Percentiles rank a stretch among this genome's conserved stretches.
phyloP scores from a whole-genome alignment of 2,797 vertebrate genomes.

The Eulemur coronatus region DNA sequence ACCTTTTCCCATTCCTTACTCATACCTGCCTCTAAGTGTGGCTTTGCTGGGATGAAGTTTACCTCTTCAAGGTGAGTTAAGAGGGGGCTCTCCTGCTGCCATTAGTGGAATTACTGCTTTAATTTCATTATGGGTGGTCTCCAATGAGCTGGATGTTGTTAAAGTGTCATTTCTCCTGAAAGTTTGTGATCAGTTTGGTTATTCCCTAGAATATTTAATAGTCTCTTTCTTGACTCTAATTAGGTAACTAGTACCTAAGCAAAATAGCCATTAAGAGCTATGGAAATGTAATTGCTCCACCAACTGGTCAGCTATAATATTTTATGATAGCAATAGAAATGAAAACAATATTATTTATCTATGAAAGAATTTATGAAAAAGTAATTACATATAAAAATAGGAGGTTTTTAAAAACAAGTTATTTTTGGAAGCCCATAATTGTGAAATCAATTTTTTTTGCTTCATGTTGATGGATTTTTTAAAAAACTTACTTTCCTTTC shows the following conservation, averaged over 20 bases:
- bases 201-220: slow-evolving; percentile 65
- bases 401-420: not conserved
- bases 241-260: slow-evolving; percentile 78
- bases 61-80: slow-evolving; percentile 4
- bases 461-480: not conserved
- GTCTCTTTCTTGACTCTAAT: slow-evolving; percentile 76
- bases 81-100: not conserved
- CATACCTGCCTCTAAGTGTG: not conserved
- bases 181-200: slow-evolving; percentile 59
- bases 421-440: slow-evolving; percentile 20
- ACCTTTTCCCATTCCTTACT: not conserved
- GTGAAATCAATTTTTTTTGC: not conserved
- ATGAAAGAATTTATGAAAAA: not conserved
- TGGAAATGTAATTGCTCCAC: slow-evolving; percentile 88
- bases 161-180: slow-evolving; percentile 54
- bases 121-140: slow-evolving; percentile 61
- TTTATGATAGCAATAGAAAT: slow-evolving; percentile 80
- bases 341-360: slow-evolving; percentile 61
- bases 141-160: slow-evolving; percentile 41
- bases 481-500: slow-evolving; percentile 25
- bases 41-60: not conserved
- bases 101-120: slow-evolving; percentile 7
- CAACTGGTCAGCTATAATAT: slow-evolving; percentile 88
- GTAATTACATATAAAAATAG: slow-evolving; percentile 27
- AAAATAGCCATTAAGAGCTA: slow-evolving; percentile 83